phyloP scores from a whole-genome alignment of 2,113 vertebrate species.

The Vanacampus margaritifer region DNA sequence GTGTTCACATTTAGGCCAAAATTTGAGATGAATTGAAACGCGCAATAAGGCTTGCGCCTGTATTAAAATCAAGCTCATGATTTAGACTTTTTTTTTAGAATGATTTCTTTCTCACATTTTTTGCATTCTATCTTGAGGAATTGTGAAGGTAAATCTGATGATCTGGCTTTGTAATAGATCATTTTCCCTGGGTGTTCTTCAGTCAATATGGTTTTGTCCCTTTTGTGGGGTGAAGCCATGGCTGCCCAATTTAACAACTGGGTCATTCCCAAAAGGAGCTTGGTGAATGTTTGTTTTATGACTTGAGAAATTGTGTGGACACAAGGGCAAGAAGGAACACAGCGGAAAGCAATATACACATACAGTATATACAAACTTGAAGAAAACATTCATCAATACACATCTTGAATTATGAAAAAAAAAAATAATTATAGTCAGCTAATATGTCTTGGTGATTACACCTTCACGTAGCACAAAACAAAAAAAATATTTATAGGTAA shows the following conservation, averaged over 20 bases:
- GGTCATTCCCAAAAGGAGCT: conserved; percentile 38
- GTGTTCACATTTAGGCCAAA: too few relatives aligned
- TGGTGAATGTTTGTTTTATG: conserved; percentile 48
- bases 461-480: not conserved
- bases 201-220: conserved; percentile 10
- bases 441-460: not conserved
- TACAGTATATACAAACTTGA: not conserved
- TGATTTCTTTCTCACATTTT: too few relatives aligned
- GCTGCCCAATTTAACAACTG: conserved; percentile 41
- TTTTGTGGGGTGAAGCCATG: conserved; percentile 32
- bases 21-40: too few relatives aligned
- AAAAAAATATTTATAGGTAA: not conserved
- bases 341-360: not conserved
- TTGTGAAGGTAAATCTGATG: not conserved
- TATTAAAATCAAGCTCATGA: too few relatives aligned
- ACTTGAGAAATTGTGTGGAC: conserved; percentile 33
- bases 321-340: conserved; percentile 22
- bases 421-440: not conserved
- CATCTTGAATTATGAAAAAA: not conserved
- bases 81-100: too few relatives aligned
- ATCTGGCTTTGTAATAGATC: not conserved
- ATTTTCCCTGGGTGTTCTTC: conserved; percentile 3
- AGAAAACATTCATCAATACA: not conserved
- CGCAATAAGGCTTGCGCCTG: too few relatives aligned
- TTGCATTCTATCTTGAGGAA: not conserved